A percentile compares a stretch with the other conserved stretches of the same genome.
Evolutionary conservation across 2,797 vertebrate genomes (phyloP).

Genomic region (Anomalospiza imberbis): DNA sequence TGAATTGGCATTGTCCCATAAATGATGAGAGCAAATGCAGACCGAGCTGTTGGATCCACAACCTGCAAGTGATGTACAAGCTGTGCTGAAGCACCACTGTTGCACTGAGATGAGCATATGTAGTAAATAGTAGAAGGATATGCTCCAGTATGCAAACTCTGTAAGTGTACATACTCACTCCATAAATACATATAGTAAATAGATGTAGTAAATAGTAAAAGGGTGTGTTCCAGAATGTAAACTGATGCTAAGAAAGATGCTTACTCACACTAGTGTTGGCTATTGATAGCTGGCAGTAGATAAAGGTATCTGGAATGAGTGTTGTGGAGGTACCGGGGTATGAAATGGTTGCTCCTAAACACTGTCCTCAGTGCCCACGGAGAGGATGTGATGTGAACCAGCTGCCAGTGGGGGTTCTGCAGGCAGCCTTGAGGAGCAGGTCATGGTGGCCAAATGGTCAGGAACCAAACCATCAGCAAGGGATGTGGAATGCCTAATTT

Average conservation of each 20-base stretch:
- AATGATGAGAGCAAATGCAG: neutral
- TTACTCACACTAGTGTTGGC: neutral
- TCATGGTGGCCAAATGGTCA: fast-evolving
- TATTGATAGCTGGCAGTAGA: neutral
- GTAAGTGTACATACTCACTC: neutral
- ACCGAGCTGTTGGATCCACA: neutral
- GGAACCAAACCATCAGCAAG: fast-evolving
- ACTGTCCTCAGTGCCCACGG: fast-evolving
- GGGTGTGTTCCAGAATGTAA: neutral
- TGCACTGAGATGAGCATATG: neutral
- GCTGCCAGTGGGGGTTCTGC: fast-evolving
- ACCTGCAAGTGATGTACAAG: neutral
- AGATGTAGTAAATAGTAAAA: neutral
- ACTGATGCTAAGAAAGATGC: neutral
- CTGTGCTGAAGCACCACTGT: neutral
- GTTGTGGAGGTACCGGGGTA: fast-evolving
- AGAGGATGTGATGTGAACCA: fast-evolving
- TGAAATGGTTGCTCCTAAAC: neutral
- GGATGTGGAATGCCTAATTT: neutral
- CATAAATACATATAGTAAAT: neutral
- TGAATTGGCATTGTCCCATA: neutral
- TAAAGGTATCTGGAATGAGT: neutral
- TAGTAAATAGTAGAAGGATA: neutral
- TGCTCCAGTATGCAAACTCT: neutral
- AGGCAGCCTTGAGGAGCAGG: neutral